Base-by-base conservation (phyloP, 2,888 invertebrate genomes). In the Ctenicera cuprea region DNA sequence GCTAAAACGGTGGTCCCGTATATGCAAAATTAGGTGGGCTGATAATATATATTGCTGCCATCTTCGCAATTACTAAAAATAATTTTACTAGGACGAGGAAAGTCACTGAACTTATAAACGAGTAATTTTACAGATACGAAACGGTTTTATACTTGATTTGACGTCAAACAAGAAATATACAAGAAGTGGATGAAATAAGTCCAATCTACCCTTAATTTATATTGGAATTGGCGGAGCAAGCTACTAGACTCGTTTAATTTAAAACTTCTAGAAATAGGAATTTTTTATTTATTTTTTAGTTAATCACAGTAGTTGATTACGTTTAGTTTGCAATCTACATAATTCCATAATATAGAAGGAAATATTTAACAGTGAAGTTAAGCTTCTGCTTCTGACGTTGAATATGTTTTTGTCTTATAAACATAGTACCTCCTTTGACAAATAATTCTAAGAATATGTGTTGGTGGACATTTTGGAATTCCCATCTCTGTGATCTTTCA, bases 41-140 rank as follows among this genome's bases (percentile, higher is more conserved):
- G 61, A 38, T 37, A 45, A 38, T 14, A 41, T 41, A 65, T 22
- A 38, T 38, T 26, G 22, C 16, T 38, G 38, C 18, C 26, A 33
- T 62, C 38, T 63, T n/a, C 26, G 63, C 45, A 70, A 52, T 70
- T 50, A 52, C 70, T 70, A 70, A 62, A 69, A 70, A 62, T 70
- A 70, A 62, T 70, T 63, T 62, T 70, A 70, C 70, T 63, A 48
- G 52, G 43, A 61, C 48, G 48, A 59, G 63, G 57, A 63, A 70
- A 70, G 70, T 63, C 70, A 45, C 18, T 70, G 70, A 70, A 70
- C 70, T 70, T 63, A 41, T 26, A 54, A 38, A 65, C 50, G 22
- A 38, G 41, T 62, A 48, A 48, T 69, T 59, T 69, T 22, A 43
- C 57, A 43, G 57, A 43, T 33, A 52, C 52, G 30, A 52, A 16